Conservation (phyloP, 2,113 vertebrate genomes). For the Psephotus haematonotus region DNA sequence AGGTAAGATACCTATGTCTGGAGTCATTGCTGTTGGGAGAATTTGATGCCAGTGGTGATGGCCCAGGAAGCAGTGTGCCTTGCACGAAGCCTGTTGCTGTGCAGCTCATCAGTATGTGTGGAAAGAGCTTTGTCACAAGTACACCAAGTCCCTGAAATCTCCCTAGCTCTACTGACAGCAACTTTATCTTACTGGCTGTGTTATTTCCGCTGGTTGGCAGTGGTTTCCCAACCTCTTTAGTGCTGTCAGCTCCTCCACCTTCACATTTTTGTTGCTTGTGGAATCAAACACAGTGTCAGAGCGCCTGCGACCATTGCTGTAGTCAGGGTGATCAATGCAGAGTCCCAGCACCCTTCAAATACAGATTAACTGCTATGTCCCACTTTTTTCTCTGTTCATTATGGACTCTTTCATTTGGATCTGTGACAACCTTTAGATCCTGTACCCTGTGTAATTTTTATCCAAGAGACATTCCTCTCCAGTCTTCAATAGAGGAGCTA, state of each 20-base stretch:
- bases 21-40: neutral
- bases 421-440: neutral
- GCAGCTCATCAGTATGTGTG: neutral
- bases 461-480: neutral
- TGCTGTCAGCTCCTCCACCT: neutral
- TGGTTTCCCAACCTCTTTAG: neutral
- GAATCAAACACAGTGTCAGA: neutral
- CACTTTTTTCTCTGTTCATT: neutral
- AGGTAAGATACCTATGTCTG: neutral
- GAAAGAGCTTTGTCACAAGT: neutral
- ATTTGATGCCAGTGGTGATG: accelerated
- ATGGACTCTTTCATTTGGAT: neutral
- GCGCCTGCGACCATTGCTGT: neutral
- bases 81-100: neutral
- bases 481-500: neutral
- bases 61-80: neutral
- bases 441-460: neutral
- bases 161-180: neutral
- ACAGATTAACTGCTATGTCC: neutral
- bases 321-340: neutral
- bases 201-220: neutral
- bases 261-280: neutral
- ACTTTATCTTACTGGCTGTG: accelerated
- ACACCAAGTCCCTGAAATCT: neutral
- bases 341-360: neutral